phyloP scores from a whole-genome alignment of 2,888 invertebrate genomes.

The Eristalis arbustorum region DNA sequence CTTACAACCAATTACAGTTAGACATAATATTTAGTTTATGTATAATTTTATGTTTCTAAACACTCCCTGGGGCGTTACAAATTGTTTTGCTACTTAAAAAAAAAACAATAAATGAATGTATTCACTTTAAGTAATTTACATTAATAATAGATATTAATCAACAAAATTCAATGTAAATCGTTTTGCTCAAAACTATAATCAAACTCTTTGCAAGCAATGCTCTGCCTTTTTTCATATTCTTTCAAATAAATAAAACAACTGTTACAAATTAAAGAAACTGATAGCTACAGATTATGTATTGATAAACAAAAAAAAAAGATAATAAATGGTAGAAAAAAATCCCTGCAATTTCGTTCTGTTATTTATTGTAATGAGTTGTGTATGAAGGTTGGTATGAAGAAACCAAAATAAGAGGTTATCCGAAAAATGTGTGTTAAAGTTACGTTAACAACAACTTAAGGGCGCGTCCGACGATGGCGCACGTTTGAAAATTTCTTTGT shows the following conservation, averaged over 20 bases:
- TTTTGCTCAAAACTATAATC: neutral
- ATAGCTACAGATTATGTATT: conserved; percentile 2
- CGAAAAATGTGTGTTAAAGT: conserved; percentile 4
- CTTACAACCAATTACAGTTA: neutral
- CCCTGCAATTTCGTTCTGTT: conserved; percentile 78
- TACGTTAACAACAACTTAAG: conserved; percentile 1
- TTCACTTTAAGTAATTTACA: neutral
- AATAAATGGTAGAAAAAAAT: conserved; percentile 73
- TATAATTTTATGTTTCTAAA: neutral
- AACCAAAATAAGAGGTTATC: conserved; percentile 32
- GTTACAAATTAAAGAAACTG: conserved; percentile 6
- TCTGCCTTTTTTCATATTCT: neutral
- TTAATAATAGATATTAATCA: conserved; percentile 18
- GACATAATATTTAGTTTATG: neutral
- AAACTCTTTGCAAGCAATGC: neutral
- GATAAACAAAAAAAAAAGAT: conserved; percentile 28
- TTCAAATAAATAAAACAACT: conserved; percentile 15
- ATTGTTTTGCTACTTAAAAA: conserved; percentile 6
- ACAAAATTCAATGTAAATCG: neutral
- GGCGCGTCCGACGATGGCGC: neutral
- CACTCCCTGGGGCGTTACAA: neutral
- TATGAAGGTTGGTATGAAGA: conserved; percentile 21
- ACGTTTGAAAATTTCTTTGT: neutral
- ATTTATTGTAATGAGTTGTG: conserved; percentile 19
- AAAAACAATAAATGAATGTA: neutral